Evolutionary conservation across 2,113 vertebrate species (phyloP).

Genomic region (Leucoraja erinaceus): DNA sequence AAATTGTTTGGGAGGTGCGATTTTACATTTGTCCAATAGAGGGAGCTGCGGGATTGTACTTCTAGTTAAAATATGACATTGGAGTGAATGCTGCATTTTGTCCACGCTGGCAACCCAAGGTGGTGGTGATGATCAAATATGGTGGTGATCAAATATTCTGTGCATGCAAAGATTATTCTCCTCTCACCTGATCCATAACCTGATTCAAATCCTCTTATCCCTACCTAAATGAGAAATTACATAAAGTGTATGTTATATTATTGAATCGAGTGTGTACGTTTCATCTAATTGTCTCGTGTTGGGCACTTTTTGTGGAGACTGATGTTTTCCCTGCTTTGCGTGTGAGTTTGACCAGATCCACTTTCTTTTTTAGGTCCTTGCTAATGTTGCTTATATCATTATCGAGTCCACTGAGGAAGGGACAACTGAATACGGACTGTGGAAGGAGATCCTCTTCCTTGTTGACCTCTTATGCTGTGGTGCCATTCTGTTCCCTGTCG

Average conservation of each 20-base stretch:
- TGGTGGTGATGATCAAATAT: background rate
- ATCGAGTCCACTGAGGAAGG: constrained; percentile 80
- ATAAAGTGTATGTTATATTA: background rate
- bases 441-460: constrained; percentile 78
- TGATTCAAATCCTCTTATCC: no score
- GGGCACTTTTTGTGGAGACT: background rate
- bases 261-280: background rate
- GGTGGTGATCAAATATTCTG: background rate
- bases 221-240: background rate
- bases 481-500: constrained; percentile 78
- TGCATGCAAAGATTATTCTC: background rate
- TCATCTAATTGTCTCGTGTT: background rate
- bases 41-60: background rate
- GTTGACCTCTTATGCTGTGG: constrained; percentile 78
- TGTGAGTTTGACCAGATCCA: fast-evolving
- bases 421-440: constrained; percentile 69
- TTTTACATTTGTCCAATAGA: background rate
- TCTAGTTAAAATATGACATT: background rate
- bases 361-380: constrained; percentile 60
- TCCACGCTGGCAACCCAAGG: background rate
- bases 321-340: background rate
- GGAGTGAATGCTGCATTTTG: background rate
- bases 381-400: constrained; percentile 78
- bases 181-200: background rate
- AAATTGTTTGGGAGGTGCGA: background rate